Percentiles rank a stretch among this genome's conserved stretches.
Conservation (phyloP, 2,888 invertebrate species). For the Pseudoips prasinana region DNA sequence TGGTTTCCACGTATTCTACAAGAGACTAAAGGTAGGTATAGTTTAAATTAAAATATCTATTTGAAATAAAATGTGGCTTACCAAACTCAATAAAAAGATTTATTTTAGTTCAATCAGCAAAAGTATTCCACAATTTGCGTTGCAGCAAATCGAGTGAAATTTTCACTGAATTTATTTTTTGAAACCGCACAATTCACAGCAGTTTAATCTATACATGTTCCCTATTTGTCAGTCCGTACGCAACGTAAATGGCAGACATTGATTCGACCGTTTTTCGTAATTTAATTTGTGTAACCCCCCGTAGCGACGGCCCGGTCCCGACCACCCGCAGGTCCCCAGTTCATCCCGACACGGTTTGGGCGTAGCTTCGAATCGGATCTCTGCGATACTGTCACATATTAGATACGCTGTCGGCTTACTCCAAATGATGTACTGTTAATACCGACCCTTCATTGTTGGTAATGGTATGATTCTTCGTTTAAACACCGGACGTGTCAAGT, state of each 20-base stretch:
- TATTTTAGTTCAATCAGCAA: too few species aligned
- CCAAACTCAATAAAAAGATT: too few species aligned
- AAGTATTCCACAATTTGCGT: not conserved
- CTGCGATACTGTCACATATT: conserved; percentile 48
- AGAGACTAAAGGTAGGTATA: too few species aligned
- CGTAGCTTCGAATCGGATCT: conserved; percentile 42
- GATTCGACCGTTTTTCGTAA: conserved; percentile 53
- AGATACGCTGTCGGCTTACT: conserved; percentile 43
- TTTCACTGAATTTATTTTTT: conserved; percentile 7
- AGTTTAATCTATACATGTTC: conserved; percentile 29
- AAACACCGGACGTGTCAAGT: conserved; percentile 7
- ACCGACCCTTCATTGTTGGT: conserved; percentile 1
- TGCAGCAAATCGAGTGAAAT: conserved; percentile 8
- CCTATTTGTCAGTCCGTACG: conserved; percentile 28
- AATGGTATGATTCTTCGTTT: too few species aligned
- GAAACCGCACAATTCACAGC: conserved; percentile 25
- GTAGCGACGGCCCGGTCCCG: conserved; percentile 30
- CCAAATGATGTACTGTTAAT: conserved; percentile 34
- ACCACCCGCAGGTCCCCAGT: conserved; percentile 33
- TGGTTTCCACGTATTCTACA: too few species aligned
- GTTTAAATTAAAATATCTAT: too few species aligned
- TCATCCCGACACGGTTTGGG: conserved; percentile 54
- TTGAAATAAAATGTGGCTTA: too few species aligned
- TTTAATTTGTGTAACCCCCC: conserved; percentile 52
- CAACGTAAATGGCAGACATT: conserved; percentile 43